Conservation (phyloP, 23 tunicate species). For the Ascidia mentula region DNA sequence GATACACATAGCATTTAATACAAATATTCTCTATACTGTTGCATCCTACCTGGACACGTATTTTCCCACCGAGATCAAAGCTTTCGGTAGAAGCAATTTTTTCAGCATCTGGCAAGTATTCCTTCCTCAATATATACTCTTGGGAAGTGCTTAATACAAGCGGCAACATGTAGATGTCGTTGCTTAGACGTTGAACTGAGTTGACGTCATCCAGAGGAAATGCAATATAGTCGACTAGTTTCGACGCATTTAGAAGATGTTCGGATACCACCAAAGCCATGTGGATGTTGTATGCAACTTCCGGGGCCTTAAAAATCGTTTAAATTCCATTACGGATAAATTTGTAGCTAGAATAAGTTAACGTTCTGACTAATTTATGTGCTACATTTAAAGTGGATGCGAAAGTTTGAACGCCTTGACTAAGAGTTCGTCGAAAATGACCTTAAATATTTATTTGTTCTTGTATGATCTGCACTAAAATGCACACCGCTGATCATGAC, state of each 20-base stretch:
- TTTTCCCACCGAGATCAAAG: neutral
- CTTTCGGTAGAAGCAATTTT: neutral
- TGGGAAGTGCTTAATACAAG: neutral
- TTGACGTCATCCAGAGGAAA: neutral
- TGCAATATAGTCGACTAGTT: neutral
- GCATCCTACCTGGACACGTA: neutral
- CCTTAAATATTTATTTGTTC: too few species aligned
- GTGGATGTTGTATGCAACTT: neutral
- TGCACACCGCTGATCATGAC: too few species aligned
- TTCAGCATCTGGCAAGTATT: neutral
- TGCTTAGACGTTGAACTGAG: neutral
- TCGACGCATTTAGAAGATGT: neutral
- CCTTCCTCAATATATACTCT: neutral
- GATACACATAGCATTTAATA: too few species aligned
- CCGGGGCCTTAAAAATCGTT: neutral
- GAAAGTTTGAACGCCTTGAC: too few species aligned
- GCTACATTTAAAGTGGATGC: too few species aligned
- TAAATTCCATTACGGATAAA: too few species aligned
- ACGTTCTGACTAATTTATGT: too few species aligned
- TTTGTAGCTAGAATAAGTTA: too few species aligned
- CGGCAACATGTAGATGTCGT: neutral
- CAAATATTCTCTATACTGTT: too few species aligned
- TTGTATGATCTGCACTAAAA: too few species aligned
- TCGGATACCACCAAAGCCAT: neutral
- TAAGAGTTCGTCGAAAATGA: too few species aligned